A percentile compares a stretch with the other conserved stretches of the same genome.
These are phyloP conservation scores for Heterohyrax brucei DNA, from an alignment of 2,797 vertebrate genomes.

Conservation along the genomic window DNA sequence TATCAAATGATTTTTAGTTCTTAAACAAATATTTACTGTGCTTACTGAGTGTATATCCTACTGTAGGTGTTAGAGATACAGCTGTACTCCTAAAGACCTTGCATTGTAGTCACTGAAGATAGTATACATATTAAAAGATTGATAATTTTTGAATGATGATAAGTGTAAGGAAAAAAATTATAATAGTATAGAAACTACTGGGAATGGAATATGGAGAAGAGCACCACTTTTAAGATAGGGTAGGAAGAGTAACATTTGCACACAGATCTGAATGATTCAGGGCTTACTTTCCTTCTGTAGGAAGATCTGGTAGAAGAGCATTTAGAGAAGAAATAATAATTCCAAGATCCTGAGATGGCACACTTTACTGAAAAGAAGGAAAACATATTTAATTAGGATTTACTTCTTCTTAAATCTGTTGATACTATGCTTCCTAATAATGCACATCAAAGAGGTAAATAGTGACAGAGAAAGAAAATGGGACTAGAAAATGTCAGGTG, in stretches of 20 bases:
- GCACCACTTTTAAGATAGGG: not conserved
- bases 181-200: not conserved
- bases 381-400: not conserved
- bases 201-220: not conserved
- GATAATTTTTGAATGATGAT: not conserved
- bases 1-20: not conserved
- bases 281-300: not conserved
- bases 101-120: not conserved
- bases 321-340: not conserved
- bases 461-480: not conserved
- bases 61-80: not conserved
- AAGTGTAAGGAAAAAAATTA: not conserved
- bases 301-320: not conserved
- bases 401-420: not conserved
- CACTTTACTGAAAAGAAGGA: not conserved
- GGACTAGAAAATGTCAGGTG: not conserved
- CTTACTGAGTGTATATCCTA: not conserved
- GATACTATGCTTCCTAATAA: not conserved
- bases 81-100: not conserved
- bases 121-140: not conserved
- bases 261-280: not conserved
- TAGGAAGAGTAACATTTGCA: not conserved
- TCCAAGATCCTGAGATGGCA: not conserved
- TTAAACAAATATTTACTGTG: slow-evolving; percentile 19
- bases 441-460: not conserved